These are phyloP conservation scores for Cryptomyrus ogoouensis DNA, from an alignment of 2,113 vertebrate species.

Conservation along the genomic window DNA sequence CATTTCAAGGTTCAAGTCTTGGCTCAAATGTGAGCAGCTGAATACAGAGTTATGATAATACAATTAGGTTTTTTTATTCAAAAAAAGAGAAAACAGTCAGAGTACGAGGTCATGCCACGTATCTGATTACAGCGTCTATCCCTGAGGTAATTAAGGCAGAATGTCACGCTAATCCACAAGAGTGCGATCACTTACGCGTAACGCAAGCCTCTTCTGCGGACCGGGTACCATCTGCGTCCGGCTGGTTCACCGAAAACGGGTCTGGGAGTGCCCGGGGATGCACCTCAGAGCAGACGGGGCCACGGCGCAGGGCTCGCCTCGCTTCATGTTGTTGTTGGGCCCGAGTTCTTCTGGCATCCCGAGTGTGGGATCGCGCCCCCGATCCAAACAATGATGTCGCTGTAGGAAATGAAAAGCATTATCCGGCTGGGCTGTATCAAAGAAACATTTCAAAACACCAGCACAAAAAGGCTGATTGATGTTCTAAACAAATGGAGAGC, in stretches of 20 bases:
- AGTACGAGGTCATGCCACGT: constrained; percentile 17
- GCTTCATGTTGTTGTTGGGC: constrained; percentile 19
- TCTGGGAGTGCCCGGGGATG: background rate
- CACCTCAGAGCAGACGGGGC: background rate
- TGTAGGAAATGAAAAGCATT: constrained; percentile 38
- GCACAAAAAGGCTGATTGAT: constrained; percentile 30
- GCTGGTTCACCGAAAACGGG: background rate
- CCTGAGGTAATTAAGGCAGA: constrained; percentile 19
- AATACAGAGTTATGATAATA: background rate
- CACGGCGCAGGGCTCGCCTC: background rate
- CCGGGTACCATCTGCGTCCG: constrained; percentile 21
- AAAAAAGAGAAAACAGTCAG: background rate
- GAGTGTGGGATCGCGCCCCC: constrained; percentile 3
- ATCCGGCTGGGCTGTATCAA: constrained; percentile 30
- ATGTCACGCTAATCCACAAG: constrained; percentile 29
- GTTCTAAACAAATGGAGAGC: constrained; percentile 30
- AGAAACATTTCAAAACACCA: constrained; percentile 31
- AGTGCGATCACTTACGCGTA: constrained; percentile 24
- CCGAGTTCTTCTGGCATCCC: background rate
- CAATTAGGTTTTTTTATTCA: constrained; percentile 18
- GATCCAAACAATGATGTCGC: constrained; percentile 33
- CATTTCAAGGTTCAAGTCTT: constrained; percentile 11
- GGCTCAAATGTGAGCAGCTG: background rate
- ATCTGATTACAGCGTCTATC: constrained; percentile 26
- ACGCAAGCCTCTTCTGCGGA: constrained; percentile 17